Conservation (phyloP, 2,888 invertebrate genomes). For the Eupithecia exiguata region DNA sequence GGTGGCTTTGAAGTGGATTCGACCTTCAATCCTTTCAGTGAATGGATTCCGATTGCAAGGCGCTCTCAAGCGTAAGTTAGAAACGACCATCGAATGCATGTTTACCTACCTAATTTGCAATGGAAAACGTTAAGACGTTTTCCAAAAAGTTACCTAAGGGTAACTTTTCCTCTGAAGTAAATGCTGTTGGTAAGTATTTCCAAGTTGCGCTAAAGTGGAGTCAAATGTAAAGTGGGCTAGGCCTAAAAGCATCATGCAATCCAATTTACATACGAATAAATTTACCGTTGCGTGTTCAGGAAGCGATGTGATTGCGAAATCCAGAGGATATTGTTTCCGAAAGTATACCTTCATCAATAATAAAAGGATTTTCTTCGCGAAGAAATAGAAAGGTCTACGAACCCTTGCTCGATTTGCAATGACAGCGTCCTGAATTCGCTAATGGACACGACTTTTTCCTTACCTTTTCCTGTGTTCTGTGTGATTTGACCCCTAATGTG, state of each 20-base stretch:
- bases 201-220: constrained; percentile 10
- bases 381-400: constrained; percentile 11
- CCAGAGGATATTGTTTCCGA: constrained; percentile 6
- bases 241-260: constrained; percentile 23
- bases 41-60: constrained; percentile 24
- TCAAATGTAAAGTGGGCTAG: constrained; percentile 5
- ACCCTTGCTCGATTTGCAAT: constrained; percentile 12
- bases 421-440: constrained; percentile 23
- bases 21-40: constrained; percentile 34
- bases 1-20: constrained; percentile 27
- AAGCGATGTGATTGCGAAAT: constrained; percentile 19
- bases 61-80: constrained; percentile 19
- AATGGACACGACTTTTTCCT: constrained; percentile 13
- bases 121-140: constrained; percentile 20
- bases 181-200: neutral
- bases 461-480: constrained; percentile 7
- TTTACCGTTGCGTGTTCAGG: constrained; percentile 29
- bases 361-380: neutral
- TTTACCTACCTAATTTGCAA: constrained; percentile 9
- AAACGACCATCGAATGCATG: constrained; percentile 21
- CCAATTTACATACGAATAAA: constrained; percentile 32
- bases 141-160: no score
- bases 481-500: neutral
- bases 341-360: constrained; percentile 8
- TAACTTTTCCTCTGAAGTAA: neutral